Conservation (phyloP, 2,113 vertebrate species). For the Alethe castanea region DNA sequence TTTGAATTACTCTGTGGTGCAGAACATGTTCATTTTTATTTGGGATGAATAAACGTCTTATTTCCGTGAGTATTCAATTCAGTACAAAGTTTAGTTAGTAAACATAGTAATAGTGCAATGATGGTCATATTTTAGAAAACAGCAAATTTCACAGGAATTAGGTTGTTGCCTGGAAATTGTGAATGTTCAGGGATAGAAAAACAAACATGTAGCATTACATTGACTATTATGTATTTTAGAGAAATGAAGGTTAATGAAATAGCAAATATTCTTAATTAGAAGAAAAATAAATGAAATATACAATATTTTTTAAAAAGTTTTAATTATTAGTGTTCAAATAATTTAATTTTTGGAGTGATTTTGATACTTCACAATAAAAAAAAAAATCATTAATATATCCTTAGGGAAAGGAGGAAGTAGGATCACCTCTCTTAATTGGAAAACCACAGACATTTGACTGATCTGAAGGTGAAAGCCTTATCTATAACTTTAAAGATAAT, state of each 20-base stretch:
- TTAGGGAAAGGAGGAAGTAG: background rate
- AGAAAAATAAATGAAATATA: background rate
- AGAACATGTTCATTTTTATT: background rate
- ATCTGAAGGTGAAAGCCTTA: background rate
- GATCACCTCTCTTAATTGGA: background rate
- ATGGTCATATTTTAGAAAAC: background rate
- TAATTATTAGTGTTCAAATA: background rate
- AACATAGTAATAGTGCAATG: background rate
- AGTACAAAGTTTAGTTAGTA: background rate
- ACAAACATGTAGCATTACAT: background rate
- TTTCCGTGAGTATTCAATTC: background rate
- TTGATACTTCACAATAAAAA: background rate
- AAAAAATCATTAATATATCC: background rate
- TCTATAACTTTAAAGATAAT: background rate
- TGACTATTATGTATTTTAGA: background rate
- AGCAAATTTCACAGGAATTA: background rate
- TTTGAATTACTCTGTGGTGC: background rate
- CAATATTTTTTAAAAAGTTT: background rate
- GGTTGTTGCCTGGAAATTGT: background rate
- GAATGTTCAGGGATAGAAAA: background rate
- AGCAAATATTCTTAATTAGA: background rate
- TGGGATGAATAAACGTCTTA: background rate
- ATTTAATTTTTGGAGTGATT: background rate
- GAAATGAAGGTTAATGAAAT: background rate
- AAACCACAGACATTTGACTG: background rate